Evolutionary conservation across 2,797 vertebrate genomes (phyloP).

Genomic region (Hafferia zeledoni): DNA sequence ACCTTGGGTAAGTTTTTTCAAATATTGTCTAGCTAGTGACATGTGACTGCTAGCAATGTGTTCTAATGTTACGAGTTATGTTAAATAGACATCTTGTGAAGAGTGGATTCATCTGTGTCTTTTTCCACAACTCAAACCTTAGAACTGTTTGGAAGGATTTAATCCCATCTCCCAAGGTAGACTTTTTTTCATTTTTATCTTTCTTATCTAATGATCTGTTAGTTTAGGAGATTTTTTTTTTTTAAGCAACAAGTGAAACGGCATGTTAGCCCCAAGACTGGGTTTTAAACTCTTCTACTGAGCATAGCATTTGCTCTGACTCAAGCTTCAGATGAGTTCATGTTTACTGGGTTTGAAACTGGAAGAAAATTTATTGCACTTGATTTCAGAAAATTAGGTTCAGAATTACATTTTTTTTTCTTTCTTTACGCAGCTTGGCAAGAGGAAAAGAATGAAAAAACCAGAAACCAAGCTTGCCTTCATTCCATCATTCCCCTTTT

Average conservation of each 20-base stretch:
- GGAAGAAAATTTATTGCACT: background rate
- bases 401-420: background rate
- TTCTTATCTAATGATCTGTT: background rate
- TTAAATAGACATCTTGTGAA: background rate
- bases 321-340: background rate
- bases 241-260: background rate
- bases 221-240: background rate
- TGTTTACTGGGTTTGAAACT: background rate
- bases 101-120: background rate
- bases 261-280: background rate
- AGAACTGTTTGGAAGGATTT: background rate
- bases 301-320: background rate
- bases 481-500: background rate
- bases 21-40: accelerated
- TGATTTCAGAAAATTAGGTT: background rate
- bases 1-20: background rate
- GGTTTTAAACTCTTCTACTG: background rate
- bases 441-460: background rate
- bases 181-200: background rate
- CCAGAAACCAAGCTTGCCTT: background rate
- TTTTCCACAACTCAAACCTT: background rate
- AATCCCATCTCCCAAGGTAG: background rate
- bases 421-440: background rate
- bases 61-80: too few relatives aligned
- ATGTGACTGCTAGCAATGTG: background rate